Evolutionary conservation across 2,888 invertebrate species (phyloP), one percentile per base, ranked within the genome.

Genomic region (Leptopterna dolabrata): DNA sequence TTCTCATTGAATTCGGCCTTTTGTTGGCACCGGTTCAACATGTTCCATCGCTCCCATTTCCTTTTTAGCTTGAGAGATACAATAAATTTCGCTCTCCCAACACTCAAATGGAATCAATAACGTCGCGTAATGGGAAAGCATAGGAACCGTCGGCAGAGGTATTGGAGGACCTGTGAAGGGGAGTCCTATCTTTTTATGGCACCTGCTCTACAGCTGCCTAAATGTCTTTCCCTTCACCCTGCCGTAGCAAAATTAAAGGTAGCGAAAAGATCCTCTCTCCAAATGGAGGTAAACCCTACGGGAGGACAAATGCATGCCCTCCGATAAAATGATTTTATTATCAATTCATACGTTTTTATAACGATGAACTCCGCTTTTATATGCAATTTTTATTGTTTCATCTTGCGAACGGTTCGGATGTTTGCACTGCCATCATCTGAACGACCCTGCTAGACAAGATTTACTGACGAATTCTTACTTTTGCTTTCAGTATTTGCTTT

Each of bases 101-200:
- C 73, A 41, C 73, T 76, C 73, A 76, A 36, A 76, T 76, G 36
- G 73, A 76, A 76, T 76, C 73, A 41, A 76, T 76, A 76, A 76
- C 73, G 73, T 6, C 11, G 41, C 73, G 73, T 76, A 76, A 76
- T 76, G 73, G 70, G 70, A 70, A 70, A 47, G 47, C 47, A 47
- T 47, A 16, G 63, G 63, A 63, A 63, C 24, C 63, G 63, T 24
- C 63, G 24, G 63, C 13, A 24, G 63, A 63, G 27, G 63, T 24
- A 19, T 24, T 27, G 63, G 63, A 27, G 2, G 24, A 36, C 2
- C 36, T 2, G 36, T 7, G 24, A 7, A 27, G 63, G 27, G 24
- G 51, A 27, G 36, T 76, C 41, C 41, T 76, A 76, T 76, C 73
- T 76, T 76, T 73, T 76, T 30, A 76, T 76, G 36, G 73, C 73